phyloP scores from a whole-genome alignment of 2,888 invertebrate species.

The Deilephila elpenor region DNA sequence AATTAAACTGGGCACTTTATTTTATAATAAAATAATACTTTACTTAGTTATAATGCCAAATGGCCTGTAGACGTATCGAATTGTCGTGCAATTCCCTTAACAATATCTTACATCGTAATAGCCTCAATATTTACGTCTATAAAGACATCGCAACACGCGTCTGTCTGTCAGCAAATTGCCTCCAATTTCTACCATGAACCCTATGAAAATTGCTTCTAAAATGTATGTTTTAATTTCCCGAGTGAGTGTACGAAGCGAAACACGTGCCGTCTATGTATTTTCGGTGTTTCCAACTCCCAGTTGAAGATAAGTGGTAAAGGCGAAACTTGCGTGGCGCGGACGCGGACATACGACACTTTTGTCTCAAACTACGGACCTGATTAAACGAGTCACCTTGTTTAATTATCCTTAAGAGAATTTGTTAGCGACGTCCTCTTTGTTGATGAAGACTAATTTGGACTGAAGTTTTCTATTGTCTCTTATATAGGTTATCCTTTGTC shows the following conservation, averaged over 20 bases:
- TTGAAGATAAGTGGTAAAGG: constrained; percentile 31
- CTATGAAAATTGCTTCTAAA: constrained; percentile 28
- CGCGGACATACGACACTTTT: constrained; percentile 5
- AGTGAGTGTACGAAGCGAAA: constrained; percentile 30
- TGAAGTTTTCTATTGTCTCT: neutral
- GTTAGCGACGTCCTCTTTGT: neutral
- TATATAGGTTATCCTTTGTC: neutral
- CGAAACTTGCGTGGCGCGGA: constrained; percentile 7
- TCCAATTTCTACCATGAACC: constrained; percentile 8
- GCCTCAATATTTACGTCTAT: neutral
- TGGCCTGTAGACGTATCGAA: too few species aligned
- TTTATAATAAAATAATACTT: too few species aligned
- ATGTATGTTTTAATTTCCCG: constrained; percentile 35
- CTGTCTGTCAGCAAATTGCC: constrained; percentile 14
- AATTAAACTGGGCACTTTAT: too few species aligned
- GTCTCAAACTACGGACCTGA: neutral
- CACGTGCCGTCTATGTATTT: constrained; percentile 33
- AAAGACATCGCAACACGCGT: neutral
- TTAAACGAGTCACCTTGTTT: constrained; percentile 5
- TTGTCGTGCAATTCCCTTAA: neutral
- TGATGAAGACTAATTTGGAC: constrained; percentile 1
- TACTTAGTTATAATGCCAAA: too few species aligned
- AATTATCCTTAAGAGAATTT: constrained; percentile 5
- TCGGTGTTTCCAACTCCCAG: constrained; percentile 29
- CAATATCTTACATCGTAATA: neutral